Evolutionary conservation across 2,113 vertebrate species (phyloP).

Genomic region (Saccopteryx bilineata): DNA sequence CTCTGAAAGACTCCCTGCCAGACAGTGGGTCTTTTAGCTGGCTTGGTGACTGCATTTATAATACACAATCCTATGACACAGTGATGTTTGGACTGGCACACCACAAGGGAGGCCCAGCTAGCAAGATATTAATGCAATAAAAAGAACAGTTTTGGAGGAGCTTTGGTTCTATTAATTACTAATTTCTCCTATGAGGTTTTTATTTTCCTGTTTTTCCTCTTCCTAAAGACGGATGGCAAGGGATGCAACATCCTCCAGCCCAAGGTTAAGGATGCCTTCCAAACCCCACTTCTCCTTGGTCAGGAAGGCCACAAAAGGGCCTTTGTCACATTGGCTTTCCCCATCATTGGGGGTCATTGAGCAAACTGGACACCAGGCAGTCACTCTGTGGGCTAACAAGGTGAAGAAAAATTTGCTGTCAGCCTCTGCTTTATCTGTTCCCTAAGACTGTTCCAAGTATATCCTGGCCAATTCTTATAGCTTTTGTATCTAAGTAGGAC

Average conservation of each 20-base stretch:
- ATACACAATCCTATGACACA: rapidly evolving
- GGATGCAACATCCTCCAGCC: background rate
- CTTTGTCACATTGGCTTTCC: conserved; percentile 22
- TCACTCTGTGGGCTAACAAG: background rate
- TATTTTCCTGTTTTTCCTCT: background rate
- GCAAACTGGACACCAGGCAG: background rate
- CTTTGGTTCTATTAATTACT: background rate
- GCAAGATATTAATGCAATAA: background rate
- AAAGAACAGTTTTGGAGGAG: background rate
- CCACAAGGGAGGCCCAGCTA: background rate
- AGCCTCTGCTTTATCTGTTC: conserved; percentile 26
- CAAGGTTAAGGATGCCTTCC: background rate
- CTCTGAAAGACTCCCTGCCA: background rate
- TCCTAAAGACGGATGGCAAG: background rate
- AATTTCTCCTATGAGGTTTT: background rate
- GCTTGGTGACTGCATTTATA: background rate
- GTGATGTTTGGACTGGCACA: background rate
- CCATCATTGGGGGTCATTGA: background rate
- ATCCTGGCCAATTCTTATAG: background rate
- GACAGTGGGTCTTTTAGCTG: background rate
- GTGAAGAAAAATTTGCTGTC: background rate
- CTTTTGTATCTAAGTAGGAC: conserved; percentile 25
- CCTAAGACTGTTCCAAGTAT: conserved; percentile 28
- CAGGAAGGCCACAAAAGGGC: conserved; percentile 25
- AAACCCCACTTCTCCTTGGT: background rate